Percentiles rank a stretch among this genome's conserved stretches.
Evolutionary conservation across 2,113 vertebrate species (phyloP).

Genomic region (Hystrix cristata): DNA sequence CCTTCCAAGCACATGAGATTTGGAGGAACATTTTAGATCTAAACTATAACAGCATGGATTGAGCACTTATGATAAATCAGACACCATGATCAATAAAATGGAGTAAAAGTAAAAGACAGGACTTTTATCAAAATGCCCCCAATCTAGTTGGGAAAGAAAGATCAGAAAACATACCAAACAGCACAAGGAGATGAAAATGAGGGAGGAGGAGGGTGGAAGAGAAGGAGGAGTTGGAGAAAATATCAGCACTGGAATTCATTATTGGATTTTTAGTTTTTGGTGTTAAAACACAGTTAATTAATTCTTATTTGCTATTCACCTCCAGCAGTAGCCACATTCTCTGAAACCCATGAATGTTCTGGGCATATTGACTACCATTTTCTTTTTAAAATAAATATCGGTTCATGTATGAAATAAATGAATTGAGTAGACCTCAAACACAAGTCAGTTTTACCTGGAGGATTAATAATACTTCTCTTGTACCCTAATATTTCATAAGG

Average conservation of each 20-base stretch:
- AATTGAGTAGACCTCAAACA: not conserved
- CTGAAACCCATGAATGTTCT: not conserved
- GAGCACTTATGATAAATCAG: not conserved
- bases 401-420: not conserved
- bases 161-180: not conserved
- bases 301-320: not conserved
- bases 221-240: not conserved
- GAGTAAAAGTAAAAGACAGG: not conserved
- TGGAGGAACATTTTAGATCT: not conserved
- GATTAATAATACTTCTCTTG: not conserved
- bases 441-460: not conserved
- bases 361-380: not conserved
- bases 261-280: not conserved
- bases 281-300: not conserved
- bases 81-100: not conserved
- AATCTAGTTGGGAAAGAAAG: not conserved
- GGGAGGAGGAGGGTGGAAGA: not conserved
- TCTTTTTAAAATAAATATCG: conserved; percentile 4
- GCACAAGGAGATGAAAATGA: not conserved
- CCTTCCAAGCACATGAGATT: not conserved
- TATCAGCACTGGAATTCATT: not conserved
- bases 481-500: conserved; percentile 4
- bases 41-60: not conserved
- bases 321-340: not conserved
- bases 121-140: not conserved